Conservation (phyloP, 2,888 invertebrate species). For the Hirudinaria manillensis region DNA sequence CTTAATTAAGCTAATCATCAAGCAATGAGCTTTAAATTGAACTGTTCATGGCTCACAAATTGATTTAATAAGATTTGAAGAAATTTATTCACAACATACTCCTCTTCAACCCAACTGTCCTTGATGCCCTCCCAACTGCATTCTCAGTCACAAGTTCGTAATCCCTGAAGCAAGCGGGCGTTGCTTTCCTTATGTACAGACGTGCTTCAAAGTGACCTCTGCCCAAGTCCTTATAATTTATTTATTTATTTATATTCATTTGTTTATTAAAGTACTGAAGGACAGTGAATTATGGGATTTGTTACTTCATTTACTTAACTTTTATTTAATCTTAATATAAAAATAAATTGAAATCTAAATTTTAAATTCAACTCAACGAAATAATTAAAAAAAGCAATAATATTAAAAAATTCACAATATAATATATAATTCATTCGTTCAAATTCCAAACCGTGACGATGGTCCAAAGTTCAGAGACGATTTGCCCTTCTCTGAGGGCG, state of each 20-base stretch:
- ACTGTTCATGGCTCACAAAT: neutral
- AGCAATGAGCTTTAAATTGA: neutral
- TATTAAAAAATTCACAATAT: no score
- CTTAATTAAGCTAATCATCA: no score
- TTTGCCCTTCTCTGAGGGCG: slow-evolving; percentile 32
- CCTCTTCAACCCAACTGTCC: neutral
- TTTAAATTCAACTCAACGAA: no score
- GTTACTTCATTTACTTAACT: no score
- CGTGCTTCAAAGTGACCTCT: slow-evolving; percentile 5
- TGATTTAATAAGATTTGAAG: no score
- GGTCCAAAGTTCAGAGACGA: slow-evolving; percentile 35
- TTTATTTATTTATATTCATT: neutral
- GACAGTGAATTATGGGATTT: no score
- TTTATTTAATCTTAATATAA: no score
- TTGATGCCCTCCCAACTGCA: neutral
- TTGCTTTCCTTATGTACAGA: slow-evolving; percentile 24
- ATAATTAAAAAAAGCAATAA: no score
- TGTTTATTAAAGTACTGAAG: no score
- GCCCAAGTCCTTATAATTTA: slow-evolving; percentile 17
- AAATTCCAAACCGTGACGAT: slow-evolving; percentile 34
- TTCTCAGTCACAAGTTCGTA: slow-evolving; percentile 20
- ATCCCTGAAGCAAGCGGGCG: neutral
- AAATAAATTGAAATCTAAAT: no score
- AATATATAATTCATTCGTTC: neutral
- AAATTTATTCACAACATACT: no score